Base-by-base conservation (phyloP, 2,888 invertebrate species). In the Hedya salicella region DNA sequence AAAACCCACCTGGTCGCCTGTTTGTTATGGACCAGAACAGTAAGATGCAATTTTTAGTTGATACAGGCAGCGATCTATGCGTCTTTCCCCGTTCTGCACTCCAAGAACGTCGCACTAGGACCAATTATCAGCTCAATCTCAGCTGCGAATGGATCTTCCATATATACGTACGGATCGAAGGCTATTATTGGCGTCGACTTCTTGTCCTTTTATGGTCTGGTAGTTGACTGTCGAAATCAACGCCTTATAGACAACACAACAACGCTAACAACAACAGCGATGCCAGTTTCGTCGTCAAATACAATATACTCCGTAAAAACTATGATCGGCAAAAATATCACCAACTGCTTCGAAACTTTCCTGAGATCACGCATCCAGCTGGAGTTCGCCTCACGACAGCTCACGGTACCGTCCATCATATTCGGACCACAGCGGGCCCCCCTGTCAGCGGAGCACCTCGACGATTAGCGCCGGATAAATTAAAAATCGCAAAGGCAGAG, bases 151-250 rank as follows among this genome's bases (percentile, higher is more conserved):
- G 73, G 75, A 4, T 66, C 76, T 0, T 21, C 46, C 1, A 80
- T 82, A 21, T 44, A 66, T 0, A 80, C 80, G 0, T 80, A 76
- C 60, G 80, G 78, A 1, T 68, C 75, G 0, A 74, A 70, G 25
- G 76, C 81, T 0, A 81, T 82, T 11, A 78, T 81, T n/a, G 77
- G 78, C 0, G 78, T 72, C 4, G 78, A 80, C 67, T 80, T 83
- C 56, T 60, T 81, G 11, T 48, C 48, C 0, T 68, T 73, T 46
- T 80, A 70, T 59, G 69, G 70, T 11, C 65, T 82, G 0, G 60
- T 82, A 0, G 75, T 78, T 0, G 79, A 81, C 44, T 16, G 75
- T 2, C 59, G 67, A 4, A 70, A 75, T 32, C 56, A 62, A 1
- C 62, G 70, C 1, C 49, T 81, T 0, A 21, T 75, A 1, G 69